phyloP scores from a whole-genome alignment of 2,888 invertebrate species.

The Xiphydria camelus region DNA sequence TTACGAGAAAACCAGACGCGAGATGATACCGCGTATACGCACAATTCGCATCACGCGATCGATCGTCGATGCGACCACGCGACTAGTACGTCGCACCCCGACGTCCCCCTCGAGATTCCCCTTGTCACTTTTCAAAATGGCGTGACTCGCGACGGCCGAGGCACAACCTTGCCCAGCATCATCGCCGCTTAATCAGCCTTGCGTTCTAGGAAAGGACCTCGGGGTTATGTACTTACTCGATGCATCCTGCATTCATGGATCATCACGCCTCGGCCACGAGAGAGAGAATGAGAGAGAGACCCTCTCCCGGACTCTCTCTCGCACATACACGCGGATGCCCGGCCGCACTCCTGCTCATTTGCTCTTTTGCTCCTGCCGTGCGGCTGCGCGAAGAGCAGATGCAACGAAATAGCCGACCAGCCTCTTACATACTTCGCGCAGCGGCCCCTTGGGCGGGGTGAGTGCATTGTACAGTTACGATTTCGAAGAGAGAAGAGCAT shows the following conservation, averaged over 20 bases:
- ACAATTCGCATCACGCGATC: too few species aligned
- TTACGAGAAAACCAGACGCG: too few species aligned
- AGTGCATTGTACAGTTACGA: constrained; percentile 49
- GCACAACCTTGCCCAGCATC: constrained; percentile 35
- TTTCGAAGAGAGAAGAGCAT: constrained; percentile 40
- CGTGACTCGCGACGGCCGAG: constrained; percentile 32
- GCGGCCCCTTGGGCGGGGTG: constrained; percentile 47
- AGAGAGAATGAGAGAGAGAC: not conserved
- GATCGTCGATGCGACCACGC: too few species aligned
- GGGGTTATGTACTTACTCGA: constrained; percentile 32
- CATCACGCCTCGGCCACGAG: constrained; percentile 13
- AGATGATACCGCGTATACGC: too few species aligned
- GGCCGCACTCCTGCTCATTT: too few species aligned
- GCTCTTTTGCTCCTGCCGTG: not conserved
- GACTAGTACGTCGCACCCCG: too few species aligned
- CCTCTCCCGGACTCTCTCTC: not conserved
- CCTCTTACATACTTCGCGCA: constrained; percentile 13
- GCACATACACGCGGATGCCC: too few species aligned
- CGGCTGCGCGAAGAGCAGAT: constrained; percentile 6
- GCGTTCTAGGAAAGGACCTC: constrained; percentile 38
- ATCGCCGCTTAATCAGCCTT: constrained; percentile 38
- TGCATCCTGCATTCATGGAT: constrained; percentile 28
- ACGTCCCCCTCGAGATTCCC: too few species aligned
- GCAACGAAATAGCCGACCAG: constrained; percentile 21
- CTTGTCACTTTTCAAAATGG: constrained; percentile 29